Conservation (phyloP, 2,797 vertebrate genomes). For the Peromyscus melanophrys region DNA sequence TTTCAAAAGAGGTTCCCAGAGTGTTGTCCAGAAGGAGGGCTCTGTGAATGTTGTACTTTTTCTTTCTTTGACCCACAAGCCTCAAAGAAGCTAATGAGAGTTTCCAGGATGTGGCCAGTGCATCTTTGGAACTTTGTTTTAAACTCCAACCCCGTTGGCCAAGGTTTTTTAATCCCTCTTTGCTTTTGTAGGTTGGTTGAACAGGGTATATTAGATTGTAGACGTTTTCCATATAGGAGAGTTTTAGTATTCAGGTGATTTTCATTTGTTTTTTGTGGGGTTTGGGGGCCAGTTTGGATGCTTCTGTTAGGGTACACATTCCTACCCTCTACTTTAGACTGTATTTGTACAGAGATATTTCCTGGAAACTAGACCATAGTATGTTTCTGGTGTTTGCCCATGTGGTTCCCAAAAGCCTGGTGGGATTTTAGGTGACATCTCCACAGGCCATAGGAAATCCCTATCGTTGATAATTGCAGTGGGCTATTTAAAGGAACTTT, state of each 20-base stretch:
- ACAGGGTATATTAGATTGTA: not conserved
- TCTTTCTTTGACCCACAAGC: conserved; percentile 28
- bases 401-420: not conserved
- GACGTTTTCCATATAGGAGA: conserved; percentile 4
- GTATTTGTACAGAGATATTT: not conserved
- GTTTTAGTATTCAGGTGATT: not conserved
- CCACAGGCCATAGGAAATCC: not conserved
- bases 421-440: not conserved
- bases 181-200: not conserved
- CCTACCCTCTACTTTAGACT: not conserved
- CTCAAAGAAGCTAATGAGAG: not conserved
- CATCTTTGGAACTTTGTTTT: conserved; percentile 3
- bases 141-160: not conserved
- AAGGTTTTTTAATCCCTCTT: not conserved
- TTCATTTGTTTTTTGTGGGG: not conserved
- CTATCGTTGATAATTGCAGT: not conserved
- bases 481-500: conserved; percentile 25
- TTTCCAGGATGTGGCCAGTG: not conserved
- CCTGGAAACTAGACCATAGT: not conserved
- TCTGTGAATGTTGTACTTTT: not conserved
- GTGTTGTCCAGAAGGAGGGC: not conserved
- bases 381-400: not conserved
- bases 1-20: not conserved
- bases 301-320: not conserved
- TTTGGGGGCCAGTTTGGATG: not conserved